Percentiles rank a stretch among this genome's conserved stretches.
Evolutionary conservation across 1,140 invertebrate genomes (phyloP).

Genomic region (Doryteuthis pealeii): DNA sequence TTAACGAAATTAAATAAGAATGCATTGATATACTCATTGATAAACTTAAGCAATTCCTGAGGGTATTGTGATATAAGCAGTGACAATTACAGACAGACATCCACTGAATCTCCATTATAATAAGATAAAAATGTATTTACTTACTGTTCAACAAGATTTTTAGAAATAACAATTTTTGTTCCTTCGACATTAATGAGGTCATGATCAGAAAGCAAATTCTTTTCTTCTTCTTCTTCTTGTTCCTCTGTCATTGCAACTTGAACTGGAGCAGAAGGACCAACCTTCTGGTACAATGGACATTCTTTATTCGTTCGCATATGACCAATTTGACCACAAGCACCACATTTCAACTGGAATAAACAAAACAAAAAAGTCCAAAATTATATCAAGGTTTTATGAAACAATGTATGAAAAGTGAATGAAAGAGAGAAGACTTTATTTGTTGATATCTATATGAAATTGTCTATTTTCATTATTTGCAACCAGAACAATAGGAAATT

Average conservation of each 20-base stretch:
- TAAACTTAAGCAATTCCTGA: no score
- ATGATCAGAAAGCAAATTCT: conserved; percentile 41
- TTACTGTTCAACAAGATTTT: conserved; percentile 51
- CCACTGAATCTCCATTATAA: no score
- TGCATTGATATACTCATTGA: no score
- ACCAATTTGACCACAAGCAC: conserved; percentile 88
- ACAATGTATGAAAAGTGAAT: background rate
- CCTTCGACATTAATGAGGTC: conserved; percentile 54
- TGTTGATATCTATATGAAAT: no score
- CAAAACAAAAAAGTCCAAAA: conserved; percentile 12
- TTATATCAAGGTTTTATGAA: no score
- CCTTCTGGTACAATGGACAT: conserved; percentile 49
- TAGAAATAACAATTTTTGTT: conserved; percentile 51
- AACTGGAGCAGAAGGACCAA: conserved; percentile 28
- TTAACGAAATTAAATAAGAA: no score
- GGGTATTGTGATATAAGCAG: no score
- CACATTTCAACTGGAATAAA: conserved; percentile 75
- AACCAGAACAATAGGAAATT: background rate
- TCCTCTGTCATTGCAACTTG: conserved; percentile 57
- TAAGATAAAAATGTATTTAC: conserved; percentile 15
- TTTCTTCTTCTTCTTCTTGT: conserved; percentile 50
- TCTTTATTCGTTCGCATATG: conserved; percentile 67
- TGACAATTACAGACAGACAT: no score
- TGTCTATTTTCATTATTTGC: no score
- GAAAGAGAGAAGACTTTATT: background rate